phyloP scores from a whole-genome alignment of 2,797 vertebrate genomes.

The Esox masquinongy region DNA sequence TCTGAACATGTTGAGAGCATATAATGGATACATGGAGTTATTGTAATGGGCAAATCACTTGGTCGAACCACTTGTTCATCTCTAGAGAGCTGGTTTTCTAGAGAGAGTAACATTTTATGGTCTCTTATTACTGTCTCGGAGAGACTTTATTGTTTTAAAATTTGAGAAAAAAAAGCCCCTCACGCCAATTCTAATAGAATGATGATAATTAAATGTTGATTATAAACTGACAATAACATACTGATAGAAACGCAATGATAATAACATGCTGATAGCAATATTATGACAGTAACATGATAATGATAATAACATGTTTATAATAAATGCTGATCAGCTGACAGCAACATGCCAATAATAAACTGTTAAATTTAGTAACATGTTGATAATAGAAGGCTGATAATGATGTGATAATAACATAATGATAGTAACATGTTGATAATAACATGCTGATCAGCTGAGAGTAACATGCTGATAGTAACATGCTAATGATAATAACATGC shows the following conservation, averaged over 20 bases:
- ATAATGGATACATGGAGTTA: not conserved
- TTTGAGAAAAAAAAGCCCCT: not conserved
- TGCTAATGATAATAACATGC: too few relatives aligned
- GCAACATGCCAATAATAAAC: too few relatives aligned
- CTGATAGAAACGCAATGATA: too few relatives aligned
- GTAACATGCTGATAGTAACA: too few relatives aligned
- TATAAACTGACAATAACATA: not conserved
- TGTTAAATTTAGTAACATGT: too few relatives aligned
- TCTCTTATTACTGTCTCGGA: not conserved
- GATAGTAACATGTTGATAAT: not conserved
- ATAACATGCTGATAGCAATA: too few relatives aligned
- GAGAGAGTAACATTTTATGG: not conserved
- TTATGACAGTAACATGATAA: too few relatives aligned
- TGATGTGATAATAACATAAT: not conserved
- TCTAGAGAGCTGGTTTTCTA: not conserved
- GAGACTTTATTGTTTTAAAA: not conserved
- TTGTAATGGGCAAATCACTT: not conserved
- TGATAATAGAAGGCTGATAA: not conserved
- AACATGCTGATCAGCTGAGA: too few relatives aligned
- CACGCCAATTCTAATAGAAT: not conserved
- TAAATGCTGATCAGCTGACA: too few relatives aligned
- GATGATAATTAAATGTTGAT: too few relatives aligned
- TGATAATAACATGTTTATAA: too few relatives aligned
- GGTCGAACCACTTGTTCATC: not conserved
- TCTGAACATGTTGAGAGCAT: constrained; percentile 43